Evolutionary conservation across 2,888 invertebrate genomes (phyloP).

Genomic region (Pterostichus niger): DNA sequence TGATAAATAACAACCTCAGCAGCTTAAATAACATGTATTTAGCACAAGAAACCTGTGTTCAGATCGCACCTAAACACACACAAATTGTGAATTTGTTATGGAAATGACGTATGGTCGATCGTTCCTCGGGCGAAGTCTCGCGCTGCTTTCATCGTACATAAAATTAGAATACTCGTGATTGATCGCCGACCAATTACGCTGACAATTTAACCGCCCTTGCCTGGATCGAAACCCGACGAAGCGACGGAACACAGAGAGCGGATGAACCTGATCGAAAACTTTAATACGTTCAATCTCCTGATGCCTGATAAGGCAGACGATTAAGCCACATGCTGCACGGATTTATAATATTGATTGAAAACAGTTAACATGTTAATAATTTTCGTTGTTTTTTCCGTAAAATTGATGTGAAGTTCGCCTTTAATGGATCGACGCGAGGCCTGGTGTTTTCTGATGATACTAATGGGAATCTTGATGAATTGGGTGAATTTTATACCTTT

Average conservation of each 20-base stretch:
- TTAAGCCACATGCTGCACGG: slow-evolving; percentile 42
- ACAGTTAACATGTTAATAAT: slow-evolving; percentile 65
- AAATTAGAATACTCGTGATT: slow-evolving; percentile 65
- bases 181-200: slow-evolving; percentile 62
- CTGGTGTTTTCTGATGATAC: slow-evolving; percentile 18
- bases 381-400: slow-evolving; percentile 38
- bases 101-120: slow-evolving; percentile 71
- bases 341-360: slow-evolving; percentile 64
- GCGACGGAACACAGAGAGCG: neutral
- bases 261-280: slow-evolving; percentile 47
- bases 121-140: slow-evolving; percentile 50
- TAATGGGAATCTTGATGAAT: slow-evolving; percentile 22
- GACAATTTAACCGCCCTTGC: slow-evolving; percentile 58
- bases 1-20: slow-evolving; percentile 72
- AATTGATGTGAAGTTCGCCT: slow-evolving; percentile 46
- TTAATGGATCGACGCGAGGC: slow-evolving; percentile 16
- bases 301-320: slow-evolving; percentile 52
- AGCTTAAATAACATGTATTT: slow-evolving; percentile 70
- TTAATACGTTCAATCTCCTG: slow-evolving; percentile 34
- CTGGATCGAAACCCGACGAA: neutral
- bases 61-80: slow-evolving; percentile 71
- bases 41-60: slow-evolving; percentile 67
- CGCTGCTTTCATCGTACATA: slow-evolving; percentile 60
- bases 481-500: slow-evolving; percentile 8
- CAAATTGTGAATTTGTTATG: slow-evolving; percentile 73